These are phyloP conservation scores for Leptarthrus brevirostris DNA, from an alignment of 2,888 invertebrate genomes.

Conservation along the genomic window DNA sequence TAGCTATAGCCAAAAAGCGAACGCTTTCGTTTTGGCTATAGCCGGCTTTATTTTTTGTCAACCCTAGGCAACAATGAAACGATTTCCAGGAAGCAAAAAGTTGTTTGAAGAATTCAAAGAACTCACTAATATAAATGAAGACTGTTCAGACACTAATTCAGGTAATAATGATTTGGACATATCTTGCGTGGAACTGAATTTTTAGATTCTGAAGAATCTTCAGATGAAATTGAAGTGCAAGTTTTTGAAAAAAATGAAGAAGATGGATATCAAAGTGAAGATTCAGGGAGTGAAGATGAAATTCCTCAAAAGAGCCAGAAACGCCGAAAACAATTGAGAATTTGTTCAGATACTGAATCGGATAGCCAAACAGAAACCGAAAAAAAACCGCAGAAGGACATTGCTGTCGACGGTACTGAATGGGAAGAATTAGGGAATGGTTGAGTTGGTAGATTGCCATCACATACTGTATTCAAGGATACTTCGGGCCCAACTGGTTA, in stretches of 20 bases:
- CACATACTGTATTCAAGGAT: neutral
- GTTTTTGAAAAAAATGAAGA: too few relatives aligned
- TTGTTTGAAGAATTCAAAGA: too few relatives aligned
- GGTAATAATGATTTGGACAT: conserved; percentile 3
- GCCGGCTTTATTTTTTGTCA: too few relatives aligned
- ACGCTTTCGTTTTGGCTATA: too few relatives aligned
- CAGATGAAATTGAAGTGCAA: conserved; percentile 36
- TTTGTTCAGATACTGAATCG: conserved; percentile 37
- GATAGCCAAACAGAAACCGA: conserved; percentile 13
- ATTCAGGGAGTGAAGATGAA: conserved; percentile 35
- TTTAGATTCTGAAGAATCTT: too few relatives aligned
- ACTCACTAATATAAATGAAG: neutral
- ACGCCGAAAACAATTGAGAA: conserved; percentile 34
- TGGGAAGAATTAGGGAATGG: conserved; percentile 2
- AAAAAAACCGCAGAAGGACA: conserved; percentile 8
- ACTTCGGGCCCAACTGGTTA: conserved; percentile 1
- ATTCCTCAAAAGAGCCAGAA: neutral
- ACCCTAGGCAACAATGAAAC: too few relatives aligned
- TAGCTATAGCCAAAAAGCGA: too few relatives aligned
- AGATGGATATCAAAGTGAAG: conserved; percentile 22
- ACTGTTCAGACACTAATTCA: conserved; percentile 2
- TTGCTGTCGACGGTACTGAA: conserved; percentile 38
- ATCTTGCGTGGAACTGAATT: conserved; percentile 11
- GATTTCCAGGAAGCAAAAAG: too few relatives aligned
- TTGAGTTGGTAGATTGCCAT: conserved; percentile 3